phyloP scores from a whole-genome alignment of 2,888 invertebrate genomes.

The Orthonychiurus folsomi region DNA sequence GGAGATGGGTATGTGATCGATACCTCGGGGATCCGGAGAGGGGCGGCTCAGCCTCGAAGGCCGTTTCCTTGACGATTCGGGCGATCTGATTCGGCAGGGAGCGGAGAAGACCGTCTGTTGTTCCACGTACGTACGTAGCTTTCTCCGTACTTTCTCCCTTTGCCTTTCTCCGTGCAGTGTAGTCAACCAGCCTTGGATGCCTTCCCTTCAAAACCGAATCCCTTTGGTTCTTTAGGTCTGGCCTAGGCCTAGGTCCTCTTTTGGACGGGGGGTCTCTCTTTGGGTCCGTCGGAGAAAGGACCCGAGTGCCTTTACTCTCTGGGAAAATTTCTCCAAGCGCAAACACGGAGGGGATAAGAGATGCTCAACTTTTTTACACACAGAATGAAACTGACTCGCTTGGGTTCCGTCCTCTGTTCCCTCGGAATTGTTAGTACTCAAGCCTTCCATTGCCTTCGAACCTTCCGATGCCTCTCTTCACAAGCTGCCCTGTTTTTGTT shows the following conservation, averaged over 20 bases:
- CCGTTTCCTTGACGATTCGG: constrained; percentile 40
- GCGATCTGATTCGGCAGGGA: constrained; percentile 25
- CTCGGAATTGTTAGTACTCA: no score
- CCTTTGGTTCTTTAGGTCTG: not conserved
- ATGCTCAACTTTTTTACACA: not conserved
- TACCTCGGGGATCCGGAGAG: constrained; percentile 40
- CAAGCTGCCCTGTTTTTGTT: no score
- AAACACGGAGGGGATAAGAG: constrained; percentile 13
- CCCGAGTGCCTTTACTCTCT: not conserved
- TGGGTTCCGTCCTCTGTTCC: no score
- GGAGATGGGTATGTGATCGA: constrained; percentile 35
- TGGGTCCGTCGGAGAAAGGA: not conserved
- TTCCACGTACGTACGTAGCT: constrained; percentile 15
- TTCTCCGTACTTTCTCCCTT: constrained; percentile 11
- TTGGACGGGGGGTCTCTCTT: no score
- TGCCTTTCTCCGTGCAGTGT: not conserved
- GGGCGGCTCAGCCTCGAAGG: constrained; percentile 41
- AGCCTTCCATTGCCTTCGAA: no score
- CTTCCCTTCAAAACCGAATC: constrained; percentile 2
- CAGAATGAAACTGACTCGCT: constrained; percentile 1
- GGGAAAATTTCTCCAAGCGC: constrained; percentile 19
- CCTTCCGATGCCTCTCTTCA: no score
- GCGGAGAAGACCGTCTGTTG: constrained; percentile 20
- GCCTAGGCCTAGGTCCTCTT: not conserved
- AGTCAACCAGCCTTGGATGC: not conserved